Evolutionary conservation across 2,888 invertebrate genomes (phyloP), one percentile per base, ranked within the genome.

Genomic region (Volucella bombylans): DNA sequence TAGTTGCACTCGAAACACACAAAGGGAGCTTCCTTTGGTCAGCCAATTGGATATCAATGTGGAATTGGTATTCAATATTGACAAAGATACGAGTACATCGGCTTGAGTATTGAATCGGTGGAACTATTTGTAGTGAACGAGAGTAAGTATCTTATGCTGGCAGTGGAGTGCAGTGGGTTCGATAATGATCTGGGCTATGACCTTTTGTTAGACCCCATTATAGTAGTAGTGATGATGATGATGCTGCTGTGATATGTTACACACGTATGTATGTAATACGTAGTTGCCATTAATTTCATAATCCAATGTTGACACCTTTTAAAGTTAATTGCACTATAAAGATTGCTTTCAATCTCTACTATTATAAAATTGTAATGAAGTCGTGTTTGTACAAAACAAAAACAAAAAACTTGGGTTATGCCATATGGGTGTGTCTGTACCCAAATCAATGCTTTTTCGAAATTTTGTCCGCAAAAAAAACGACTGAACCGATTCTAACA

Each of bases 41-140:
- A 52, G 47, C 31, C 73, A 83, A 74, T 79, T 74, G 47, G 65
- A 78, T 73, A 78, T 72, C 57, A 47, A 49, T 54, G 55, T 78
- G 11, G 49, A 65, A 69, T 69, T 79, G 69, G 31, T 57, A 59
- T 65, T 74, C 73, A 57, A 39, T 64, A 69, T 69, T 78, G 82
- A 64, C 73, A 64, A 31, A 52, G n/a, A 14, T 38, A 50, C 18
- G 3, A 23, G 18, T 23, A 23, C 31, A 31, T 6, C 31, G 39
- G 12, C 10, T 11, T 18, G 14, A 31, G 50, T 11, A 31, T 41
- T 14, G 6, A 9, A 15, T 15, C 12, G 38, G 41, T 47, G 49
- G 3, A 0, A 12, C 23, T 23, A 23, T 23, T 23, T 31, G 31
- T 31, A 31, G 31, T 31, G 39, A 12, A n/a, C 47, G 31, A 52